These are phyloP conservation scores for Xiphydria camelus DNA, from an alignment of 2,888 invertebrate species.

Conservation along the genomic window DNA sequence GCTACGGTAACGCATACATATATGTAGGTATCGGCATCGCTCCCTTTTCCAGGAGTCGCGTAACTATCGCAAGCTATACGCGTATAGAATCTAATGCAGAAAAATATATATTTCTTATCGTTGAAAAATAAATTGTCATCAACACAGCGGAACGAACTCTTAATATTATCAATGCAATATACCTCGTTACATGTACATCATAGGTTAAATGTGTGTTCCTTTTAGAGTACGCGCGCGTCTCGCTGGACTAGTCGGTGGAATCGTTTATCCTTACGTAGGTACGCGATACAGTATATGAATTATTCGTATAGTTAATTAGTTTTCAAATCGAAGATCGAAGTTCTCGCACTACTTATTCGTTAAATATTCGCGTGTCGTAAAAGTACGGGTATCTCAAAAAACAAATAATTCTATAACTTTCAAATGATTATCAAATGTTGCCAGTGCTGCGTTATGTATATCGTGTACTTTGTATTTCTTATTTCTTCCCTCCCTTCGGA, in stretches of 20 bases:
- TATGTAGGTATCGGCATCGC: neutral
- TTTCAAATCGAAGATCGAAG: constrained; percentile 18
- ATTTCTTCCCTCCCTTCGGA: constrained; percentile 10
- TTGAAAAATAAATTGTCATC: constrained; percentile 35
- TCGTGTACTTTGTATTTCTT: constrained; percentile 1
- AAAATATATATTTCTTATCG: constrained; percentile 32
- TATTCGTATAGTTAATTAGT: constrained; percentile 11
- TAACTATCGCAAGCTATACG: neutral
- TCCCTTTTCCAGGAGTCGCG: neutral
- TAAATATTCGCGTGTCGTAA: neutral
- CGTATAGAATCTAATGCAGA: constrained; percentile 29
- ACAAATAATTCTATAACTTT: constrained; percentile 29
- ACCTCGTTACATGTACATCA: constrained; percentile 18
- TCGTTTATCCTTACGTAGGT: constrained; percentile 19
- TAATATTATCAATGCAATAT: constrained; percentile 16
- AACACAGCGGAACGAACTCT: constrained; percentile 28
- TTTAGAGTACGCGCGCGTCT: constrained; percentile 21
- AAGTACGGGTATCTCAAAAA: constrained; percentile 5
- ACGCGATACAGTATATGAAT: constrained; percentile 20
- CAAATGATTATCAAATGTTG: constrained; percentile 40
- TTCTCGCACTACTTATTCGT: constrained; percentile 4
- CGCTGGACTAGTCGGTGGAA: constrained; percentile 4
- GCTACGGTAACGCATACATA: constrained; percentile 1
- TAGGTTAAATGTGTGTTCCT: constrained; percentile 20
- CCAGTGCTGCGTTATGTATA: constrained; percentile 6